Conservation (phyloP, 2,797 vertebrate genomes). For the Scomberomorus guttatus region DNA sequence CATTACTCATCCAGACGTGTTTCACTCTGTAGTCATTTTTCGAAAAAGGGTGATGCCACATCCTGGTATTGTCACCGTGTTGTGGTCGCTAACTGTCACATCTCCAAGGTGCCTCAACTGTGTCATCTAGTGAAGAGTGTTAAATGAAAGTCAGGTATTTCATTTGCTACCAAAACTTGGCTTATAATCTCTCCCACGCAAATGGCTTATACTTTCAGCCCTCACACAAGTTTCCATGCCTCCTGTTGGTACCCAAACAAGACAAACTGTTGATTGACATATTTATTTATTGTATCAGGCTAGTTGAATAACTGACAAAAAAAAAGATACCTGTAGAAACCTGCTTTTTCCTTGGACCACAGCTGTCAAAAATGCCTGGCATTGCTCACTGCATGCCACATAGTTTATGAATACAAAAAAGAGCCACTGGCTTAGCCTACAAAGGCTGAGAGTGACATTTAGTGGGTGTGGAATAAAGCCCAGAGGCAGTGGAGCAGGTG, state of each 20-base stretch:
- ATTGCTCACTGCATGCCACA: neutral
- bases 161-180: slow-evolving; percentile 27
- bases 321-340: neutral
- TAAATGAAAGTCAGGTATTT: slow-evolving; percentile 50
- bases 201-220: neutral
- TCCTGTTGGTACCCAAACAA: neutral
- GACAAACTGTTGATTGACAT: neutral
- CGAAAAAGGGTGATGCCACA: slow-evolving; percentile 63
- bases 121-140: slow-evolving; percentile 45
- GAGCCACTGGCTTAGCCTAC: slow-evolving; percentile 10
- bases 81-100: slow-evolving; percentile 65
- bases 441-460: slow-evolving; percentile 44
- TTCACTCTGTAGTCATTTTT: slow-evolving; percentile 56
- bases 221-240: slow-evolving; percentile 34
- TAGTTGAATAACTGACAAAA: neutral
- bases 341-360: neutral
- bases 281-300: neutral
- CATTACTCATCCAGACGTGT: slow-evolving; percentile 69
- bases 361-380: slow-evolving; percentile 15
- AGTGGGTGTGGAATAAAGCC: slow-evolving; percentile 78
- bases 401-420: slow-evolving; percentile 4
- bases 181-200: slow-evolving; percentile 27
- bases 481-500: slow-evolving; percentile 78
- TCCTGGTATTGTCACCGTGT: slow-evolving; percentile 63
- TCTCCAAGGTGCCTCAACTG: slow-evolving; percentile 43